Percentiles rank a stretch among this genome's conserved stretches.
These are phyloP conservation scores for Siniperca knerii DNA, from an alignment of 2,113 vertebrate species.

Conservation along the genomic window DNA sequence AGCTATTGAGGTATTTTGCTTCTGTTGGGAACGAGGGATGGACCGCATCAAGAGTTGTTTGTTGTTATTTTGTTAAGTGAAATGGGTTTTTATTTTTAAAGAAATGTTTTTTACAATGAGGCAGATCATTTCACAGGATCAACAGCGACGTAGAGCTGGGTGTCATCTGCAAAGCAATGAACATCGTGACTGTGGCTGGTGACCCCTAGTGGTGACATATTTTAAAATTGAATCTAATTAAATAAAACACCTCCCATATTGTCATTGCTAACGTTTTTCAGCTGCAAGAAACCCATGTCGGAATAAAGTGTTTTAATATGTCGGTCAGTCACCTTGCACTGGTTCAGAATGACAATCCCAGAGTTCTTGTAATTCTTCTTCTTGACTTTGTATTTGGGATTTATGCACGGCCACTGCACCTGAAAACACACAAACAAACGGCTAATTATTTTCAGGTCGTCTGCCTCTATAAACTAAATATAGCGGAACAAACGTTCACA, in stretches of 20 bases:
- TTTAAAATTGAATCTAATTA: no score
- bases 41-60: no score
- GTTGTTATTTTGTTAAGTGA: no score
- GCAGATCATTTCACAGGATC: not conserved
- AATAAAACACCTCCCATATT: not conserved
- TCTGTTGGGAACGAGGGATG: no score
- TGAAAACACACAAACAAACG: constrained; percentile 65
- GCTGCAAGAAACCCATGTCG: not conserved
- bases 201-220: not conserved
- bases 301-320: not conserved
- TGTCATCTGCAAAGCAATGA: not conserved
- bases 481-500: not conserved
- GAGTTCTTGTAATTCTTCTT: constrained; percentile 99
- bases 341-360: constrained; percentile 95
- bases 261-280: not conserved
- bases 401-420: constrained; percentile 98
- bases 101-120: not conserved
- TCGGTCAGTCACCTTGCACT: constrained; percentile 90
- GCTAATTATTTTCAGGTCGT: no score
- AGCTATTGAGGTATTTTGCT: no score
- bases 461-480: not conserved
- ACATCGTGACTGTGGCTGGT: no score
- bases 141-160: not conserved
- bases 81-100: not conserved
- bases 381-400: constrained; percentile 96